Evolutionary conservation across 2,113 vertebrate genomes (phyloP).

Genomic region (Thoracochromis brauschi): DNA sequence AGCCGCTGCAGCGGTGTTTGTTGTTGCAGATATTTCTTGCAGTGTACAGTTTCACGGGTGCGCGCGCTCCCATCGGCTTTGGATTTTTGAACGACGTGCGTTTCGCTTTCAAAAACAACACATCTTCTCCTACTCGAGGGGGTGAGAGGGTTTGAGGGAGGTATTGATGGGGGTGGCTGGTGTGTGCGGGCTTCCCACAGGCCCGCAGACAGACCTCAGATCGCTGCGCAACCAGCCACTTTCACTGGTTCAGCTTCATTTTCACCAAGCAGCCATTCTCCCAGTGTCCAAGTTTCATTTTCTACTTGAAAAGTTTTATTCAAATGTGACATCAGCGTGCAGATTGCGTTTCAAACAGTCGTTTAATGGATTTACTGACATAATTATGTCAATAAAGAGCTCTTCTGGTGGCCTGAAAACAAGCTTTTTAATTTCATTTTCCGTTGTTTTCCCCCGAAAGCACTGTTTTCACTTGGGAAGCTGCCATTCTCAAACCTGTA

Average conservation of each 20-base stretch:
- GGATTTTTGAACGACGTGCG: slow-evolving; percentile 72
- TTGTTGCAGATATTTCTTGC: slow-evolving; percentile 8
- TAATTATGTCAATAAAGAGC: background rate
- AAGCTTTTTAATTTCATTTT: background rate
- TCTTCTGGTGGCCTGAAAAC: background rate
- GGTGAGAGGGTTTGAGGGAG: background rate
- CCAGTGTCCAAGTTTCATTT: background rate
- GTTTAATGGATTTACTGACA: background rate
- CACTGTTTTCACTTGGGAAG: background rate
- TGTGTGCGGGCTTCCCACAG: slow-evolving; percentile 2
- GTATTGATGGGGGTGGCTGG: background rate
- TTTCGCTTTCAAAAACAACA: slow-evolving; percentile 59
- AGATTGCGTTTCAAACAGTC: background rate
- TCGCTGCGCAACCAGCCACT: background rate
- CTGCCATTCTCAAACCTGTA: background rate
- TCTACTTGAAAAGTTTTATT: background rate
- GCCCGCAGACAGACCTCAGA: background rate
- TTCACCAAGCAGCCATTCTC: background rate
- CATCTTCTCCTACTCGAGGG: slow-evolving; percentile 55
- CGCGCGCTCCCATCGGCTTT: slow-evolving; percentile 46
- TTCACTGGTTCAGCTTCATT: background rate
- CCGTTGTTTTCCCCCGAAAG: background rate
- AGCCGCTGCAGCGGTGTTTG: background rate
- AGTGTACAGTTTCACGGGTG: slow-evolving; percentile 36
- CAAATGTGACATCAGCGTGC: background rate